Percentiles rank a stretch among this genome's conserved stretches.
Evolutionary conservation across 2,113 vertebrate genomes (phyloP).

Genomic region (Lagopus leucura): DNA sequence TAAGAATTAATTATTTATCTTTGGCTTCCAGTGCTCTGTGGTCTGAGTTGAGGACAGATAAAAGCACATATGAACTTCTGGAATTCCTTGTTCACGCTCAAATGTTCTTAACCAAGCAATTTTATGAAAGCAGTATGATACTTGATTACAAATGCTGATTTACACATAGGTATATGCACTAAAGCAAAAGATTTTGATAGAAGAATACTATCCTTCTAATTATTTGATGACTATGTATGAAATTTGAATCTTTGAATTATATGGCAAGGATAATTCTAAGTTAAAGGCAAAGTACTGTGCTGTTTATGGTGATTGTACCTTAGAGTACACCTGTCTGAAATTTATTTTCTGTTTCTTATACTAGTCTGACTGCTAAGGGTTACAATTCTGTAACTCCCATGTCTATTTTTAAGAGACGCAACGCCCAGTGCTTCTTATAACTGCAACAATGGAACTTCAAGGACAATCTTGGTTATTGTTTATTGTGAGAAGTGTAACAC

Average conservation of each 20-base stretch:
- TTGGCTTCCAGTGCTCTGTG: background rate
- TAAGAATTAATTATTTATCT: background rate
- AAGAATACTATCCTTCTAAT: background rate
- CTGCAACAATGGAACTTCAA: constrained; percentile 4
- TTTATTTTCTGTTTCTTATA: background rate
- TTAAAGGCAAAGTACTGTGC: background rate
- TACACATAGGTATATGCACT: background rate
- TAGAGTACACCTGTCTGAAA: background rate
- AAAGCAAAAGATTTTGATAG: background rate
- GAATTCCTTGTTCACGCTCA: background rate
- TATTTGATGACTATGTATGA: background rate
- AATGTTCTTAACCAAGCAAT: background rate
- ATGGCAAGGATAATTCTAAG: background rate
- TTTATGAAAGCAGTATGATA: background rate
- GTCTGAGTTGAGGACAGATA: background rate
- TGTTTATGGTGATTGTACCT: background rate
- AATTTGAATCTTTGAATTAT: background rate
- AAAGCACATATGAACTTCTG: background rate
- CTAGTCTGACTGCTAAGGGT: background rate
- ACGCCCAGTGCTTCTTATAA: constrained; percentile 10
- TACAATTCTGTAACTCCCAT: background rate
- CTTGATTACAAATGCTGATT: background rate
- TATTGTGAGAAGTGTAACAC: background rate
- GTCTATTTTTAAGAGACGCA: background rate
- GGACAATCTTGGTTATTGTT: constrained; percentile 36